Evolutionary conservation across 2,797 vertebrate species (phyloP).

Genomic region (Parotocinclus haroldoi): DNA sequence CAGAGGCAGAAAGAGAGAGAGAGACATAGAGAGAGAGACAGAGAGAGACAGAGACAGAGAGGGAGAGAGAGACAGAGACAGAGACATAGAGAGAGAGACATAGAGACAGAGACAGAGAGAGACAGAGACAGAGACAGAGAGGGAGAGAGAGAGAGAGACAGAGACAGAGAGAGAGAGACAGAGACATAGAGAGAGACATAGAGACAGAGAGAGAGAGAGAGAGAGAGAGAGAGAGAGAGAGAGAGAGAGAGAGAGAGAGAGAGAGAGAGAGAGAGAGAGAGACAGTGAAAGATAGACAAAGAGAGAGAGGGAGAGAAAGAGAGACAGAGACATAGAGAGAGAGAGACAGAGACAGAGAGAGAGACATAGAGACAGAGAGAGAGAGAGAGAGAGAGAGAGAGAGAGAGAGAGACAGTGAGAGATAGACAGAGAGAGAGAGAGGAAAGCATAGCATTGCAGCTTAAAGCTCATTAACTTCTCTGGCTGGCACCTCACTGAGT

Average conservation of each 20-base stretch:
- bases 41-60: slow-evolving; percentile 38
- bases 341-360: slow-evolving; percentile 20
- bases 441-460: slow-evolving; percentile 66
- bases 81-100: too few relatives aligned
- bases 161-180: slow-evolving; percentile 47
- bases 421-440: slow-evolving; percentile 20
- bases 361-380: too few relatives aligned
- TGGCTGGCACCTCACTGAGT: slow-evolving; percentile 75
- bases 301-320: slow-evolving; percentile 29
- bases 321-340: too few relatives aligned
- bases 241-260: slow-evolving; percentile 36
- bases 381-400: slow-evolving; percentile 40
- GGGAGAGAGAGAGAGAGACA: slow-evolving; percentile 33
- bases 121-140: slow-evolving; percentile 29
- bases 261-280: slow-evolving; percentile 25
- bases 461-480: slow-evolving; percentile 80
- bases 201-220: slow-evolving; percentile 28
- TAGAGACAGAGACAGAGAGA: slow-evolving; percentile 47
- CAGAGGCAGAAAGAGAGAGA: slow-evolving; percentile 21
- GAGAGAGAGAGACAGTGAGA: slow-evolving; percentile 27
- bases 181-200: too few relatives aligned
- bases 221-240: slow-evolving; percentile 39
- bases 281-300: slow-evolving; percentile 32
- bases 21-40: slow-evolving; percentile 46
- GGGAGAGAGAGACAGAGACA: slow-evolving; percentile 22